These are phyloP conservation scores for Melospiza georgiana DNA, from an alignment of 2,113 vertebrate genomes.

Conservation along the genomic window DNA sequence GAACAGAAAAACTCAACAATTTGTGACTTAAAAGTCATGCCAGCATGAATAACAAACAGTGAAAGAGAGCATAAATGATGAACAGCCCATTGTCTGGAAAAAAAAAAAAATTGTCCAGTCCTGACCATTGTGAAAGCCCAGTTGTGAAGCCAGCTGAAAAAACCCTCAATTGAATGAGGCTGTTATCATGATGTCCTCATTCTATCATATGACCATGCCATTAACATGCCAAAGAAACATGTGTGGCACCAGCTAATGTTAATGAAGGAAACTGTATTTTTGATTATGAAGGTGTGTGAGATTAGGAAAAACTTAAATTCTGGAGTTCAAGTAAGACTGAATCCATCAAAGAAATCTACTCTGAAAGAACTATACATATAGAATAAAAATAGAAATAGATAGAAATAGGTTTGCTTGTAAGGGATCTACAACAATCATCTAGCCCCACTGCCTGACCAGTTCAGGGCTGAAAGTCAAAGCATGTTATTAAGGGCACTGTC, in stretches of 20 bases:
- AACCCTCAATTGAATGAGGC: background rate
- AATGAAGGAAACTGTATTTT: background rate
- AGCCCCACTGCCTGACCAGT: background rate
- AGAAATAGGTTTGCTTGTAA: background rate
- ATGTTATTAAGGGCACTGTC: background rate
- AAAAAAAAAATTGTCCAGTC: background rate
- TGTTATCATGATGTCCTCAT: background rate
- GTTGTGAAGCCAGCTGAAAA: background rate
- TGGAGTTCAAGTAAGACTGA: background rate
- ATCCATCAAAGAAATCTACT: background rate
- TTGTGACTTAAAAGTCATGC: background rate
- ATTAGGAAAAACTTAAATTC: background rate
- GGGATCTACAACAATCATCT: background rate
- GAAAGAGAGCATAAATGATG: background rate
- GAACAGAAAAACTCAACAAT: background rate
- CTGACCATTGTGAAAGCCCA: background rate
- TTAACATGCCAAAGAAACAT: background rate
- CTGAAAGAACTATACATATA: background rate
- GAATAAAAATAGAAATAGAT: background rate
- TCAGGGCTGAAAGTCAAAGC: background rate
- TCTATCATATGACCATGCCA: background rate
- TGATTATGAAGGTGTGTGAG: background rate
- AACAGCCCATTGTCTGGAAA: background rate
- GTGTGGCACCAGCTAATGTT: background rate
- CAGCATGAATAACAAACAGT: background rate